These are phyloP conservation scores for Amblyornis subalaris DNA, from an alignment of 2,113 vertebrate genomes.

Conservation along the genomic window DNA sequence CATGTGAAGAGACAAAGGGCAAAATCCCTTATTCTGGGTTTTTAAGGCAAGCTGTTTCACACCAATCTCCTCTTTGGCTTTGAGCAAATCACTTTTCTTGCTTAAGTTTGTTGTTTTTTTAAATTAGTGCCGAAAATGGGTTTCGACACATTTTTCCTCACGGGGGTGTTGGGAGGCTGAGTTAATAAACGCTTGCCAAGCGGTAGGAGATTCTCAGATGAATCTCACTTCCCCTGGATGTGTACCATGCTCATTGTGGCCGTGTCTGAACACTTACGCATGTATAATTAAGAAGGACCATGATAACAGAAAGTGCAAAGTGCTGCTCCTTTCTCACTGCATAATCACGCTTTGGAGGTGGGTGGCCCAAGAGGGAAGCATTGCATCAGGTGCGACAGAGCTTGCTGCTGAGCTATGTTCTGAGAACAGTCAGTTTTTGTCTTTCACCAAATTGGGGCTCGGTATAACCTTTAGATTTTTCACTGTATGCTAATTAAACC, in stretches of 20 bases:
- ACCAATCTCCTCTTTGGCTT: slow-evolving; percentile 37
- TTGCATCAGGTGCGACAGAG: slow-evolving; percentile 49
- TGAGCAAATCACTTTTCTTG: slow-evolving; percentile 42
- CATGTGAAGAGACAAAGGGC: neutral
- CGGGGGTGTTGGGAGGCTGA: slow-evolving; percentile 32
- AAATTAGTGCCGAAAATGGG: slow-evolving; percentile 51
- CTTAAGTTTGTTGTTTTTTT: slow-evolving; percentile 40
- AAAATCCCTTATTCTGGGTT: slow-evolving; percentile 37
- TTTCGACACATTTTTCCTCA: slow-evolving; percentile 63
- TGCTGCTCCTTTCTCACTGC: slow-evolving; percentile 25
- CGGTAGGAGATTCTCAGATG: slow-evolving; percentile 47
- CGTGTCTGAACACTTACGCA: slow-evolving; percentile 41
- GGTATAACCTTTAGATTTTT: slow-evolving; percentile 54
- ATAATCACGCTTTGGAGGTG: slow-evolving; percentile 59
- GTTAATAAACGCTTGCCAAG: slow-evolving; percentile 46
- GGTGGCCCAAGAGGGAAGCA: slow-evolving; percentile 48
- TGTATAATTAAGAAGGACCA: slow-evolving; percentile 55
- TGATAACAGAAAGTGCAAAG: slow-evolving; percentile 51
- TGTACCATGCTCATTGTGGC: slow-evolving; percentile 43
- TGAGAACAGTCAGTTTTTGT: slow-evolving; percentile 14
- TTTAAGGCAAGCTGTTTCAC: slow-evolving; percentile 39
- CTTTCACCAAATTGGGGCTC: neutral
- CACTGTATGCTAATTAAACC: slow-evolving; percentile 61
- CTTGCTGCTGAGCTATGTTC: slow-evolving; percentile 22
- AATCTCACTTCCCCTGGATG: slow-evolving; percentile 57